These are phyloP conservation scores for Pipistrellus nathusii DNA, from an alignment of 2,797 vertebrate genomes.

Conservation along the genomic window DNA sequence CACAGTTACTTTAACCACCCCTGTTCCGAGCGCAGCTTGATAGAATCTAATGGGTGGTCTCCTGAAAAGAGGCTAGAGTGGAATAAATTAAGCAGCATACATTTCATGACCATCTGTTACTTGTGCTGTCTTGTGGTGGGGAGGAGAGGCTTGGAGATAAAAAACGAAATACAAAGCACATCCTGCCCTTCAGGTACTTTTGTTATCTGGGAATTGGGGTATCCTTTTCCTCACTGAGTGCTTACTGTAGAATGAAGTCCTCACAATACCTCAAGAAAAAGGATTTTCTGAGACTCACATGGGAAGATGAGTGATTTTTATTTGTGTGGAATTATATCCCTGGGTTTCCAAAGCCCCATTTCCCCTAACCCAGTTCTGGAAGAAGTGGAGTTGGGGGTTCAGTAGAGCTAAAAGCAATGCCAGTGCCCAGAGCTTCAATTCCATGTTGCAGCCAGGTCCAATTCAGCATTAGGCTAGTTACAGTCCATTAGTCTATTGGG, in stretches of 20 bases:
- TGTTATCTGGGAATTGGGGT: background rate
- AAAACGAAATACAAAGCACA: slow-evolving; percentile 2
- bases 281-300: background rate
- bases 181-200: slow-evolving; percentile 4
- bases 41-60: background rate
- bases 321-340: background rate
- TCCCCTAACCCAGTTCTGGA: background rate
- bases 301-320: background rate
- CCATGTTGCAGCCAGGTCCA: background rate
- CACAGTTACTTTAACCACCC: background rate
- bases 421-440: background rate
- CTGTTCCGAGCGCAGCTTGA: background rate
- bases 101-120: slow-evolving; percentile 8
- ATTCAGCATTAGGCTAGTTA: background rate
- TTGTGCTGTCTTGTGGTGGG: background rate
- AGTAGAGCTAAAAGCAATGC: background rate
- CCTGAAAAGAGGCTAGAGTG: background rate
- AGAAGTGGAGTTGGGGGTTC: background rate
- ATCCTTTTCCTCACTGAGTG: background rate
- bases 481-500: background rate
- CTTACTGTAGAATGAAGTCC: background rate
- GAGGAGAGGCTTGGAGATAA: background rate
- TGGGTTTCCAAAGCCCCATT: background rate
- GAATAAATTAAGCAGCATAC: background rate
- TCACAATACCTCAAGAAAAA: background rate